These are phyloP conservation scores for Psammodynastes pulverulentus DNA, from an alignment of 2,113 vertebrate genomes.

Conservation along the genomic window DNA sequence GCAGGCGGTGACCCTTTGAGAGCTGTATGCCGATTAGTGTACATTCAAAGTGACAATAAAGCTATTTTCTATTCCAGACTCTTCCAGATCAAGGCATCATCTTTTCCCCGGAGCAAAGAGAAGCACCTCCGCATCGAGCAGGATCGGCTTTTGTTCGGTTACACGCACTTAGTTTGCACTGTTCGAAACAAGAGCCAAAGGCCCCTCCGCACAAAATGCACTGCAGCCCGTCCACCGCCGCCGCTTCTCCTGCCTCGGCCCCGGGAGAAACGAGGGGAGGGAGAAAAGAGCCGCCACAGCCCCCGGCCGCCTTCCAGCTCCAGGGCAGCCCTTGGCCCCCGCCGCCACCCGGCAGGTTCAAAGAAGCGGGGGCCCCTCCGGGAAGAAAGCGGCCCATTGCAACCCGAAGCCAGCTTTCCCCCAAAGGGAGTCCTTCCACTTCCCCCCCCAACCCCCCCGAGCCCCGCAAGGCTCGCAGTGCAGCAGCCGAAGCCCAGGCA, in stretches of 20 bases:
- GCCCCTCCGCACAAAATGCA: too few relatives aligned
- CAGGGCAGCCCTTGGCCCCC: not conserved
- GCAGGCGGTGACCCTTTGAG: too few relatives aligned
- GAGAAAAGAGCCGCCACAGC: not conserved
- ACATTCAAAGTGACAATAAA: too few relatives aligned
- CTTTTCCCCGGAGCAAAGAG: not conserved
- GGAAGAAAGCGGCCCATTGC: not conserved
- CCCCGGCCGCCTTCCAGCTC: too few relatives aligned
- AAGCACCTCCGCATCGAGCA: not conserved
- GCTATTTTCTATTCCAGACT: not conserved
- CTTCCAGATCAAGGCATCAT: too few relatives aligned
- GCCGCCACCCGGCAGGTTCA: too few relatives aligned
- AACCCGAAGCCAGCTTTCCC: too few relatives aligned
- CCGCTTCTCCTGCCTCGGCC: not conserved
- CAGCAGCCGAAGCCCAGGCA: not conserved
- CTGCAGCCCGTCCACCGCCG: too few relatives aligned
- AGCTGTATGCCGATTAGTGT: too few relatives aligned
- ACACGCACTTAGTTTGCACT: not conserved
- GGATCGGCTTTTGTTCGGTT: not conserved
- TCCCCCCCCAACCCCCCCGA: not conserved
- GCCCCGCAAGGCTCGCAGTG: fast-evolving
- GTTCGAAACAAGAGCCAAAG: not conserved
- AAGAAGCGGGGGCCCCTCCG: too few relatives aligned
- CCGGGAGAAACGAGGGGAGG: not conserved
- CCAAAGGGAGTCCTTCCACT: not conserved